Conservation (phyloP, 2,113 vertebrate genomes). For the Myodes glareolus region DNA sequence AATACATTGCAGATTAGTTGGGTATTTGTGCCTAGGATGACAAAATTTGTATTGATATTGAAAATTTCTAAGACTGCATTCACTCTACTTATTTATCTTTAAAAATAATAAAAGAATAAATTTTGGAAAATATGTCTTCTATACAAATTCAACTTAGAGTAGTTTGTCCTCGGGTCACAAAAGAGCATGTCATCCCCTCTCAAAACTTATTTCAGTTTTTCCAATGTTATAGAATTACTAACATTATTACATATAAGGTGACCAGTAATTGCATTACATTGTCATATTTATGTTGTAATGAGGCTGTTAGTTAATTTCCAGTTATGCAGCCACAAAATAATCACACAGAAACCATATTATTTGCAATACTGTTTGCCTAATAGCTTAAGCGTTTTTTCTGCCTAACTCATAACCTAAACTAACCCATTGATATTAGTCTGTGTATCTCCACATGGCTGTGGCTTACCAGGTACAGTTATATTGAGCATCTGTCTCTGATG, state of each 20-base stretch:
- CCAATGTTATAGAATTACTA: neutral
- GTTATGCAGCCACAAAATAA: too few species aligned
- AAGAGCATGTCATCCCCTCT: neutral
- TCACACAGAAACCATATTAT: too few species aligned
- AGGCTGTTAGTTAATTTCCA: too few species aligned
- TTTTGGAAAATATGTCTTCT: neutral
- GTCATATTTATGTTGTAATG: neutral
- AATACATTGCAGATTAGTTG: neutral
- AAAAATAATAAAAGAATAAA: neutral
- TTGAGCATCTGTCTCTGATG: too few species aligned
- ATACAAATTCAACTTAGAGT: constrained; percentile 16
- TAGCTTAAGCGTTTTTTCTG: too few species aligned
- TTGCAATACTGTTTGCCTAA: too few species aligned
- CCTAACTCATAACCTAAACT: too few species aligned
- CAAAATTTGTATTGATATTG: neutral
- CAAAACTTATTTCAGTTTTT: neutral
- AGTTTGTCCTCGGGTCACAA: neutral
- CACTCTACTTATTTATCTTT: neutral
- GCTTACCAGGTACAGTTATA: too few species aligned
- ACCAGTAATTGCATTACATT: neutral
- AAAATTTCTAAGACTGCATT: neutral
- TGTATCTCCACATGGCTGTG: too few species aligned
- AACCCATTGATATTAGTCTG: too few species aligned
- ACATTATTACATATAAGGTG: neutral
- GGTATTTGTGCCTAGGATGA: neutral